Evolutionary conservation across 2,113 vertebrate genomes (phyloP).

Genomic region (Sclerurus mexicanus): DNA sequence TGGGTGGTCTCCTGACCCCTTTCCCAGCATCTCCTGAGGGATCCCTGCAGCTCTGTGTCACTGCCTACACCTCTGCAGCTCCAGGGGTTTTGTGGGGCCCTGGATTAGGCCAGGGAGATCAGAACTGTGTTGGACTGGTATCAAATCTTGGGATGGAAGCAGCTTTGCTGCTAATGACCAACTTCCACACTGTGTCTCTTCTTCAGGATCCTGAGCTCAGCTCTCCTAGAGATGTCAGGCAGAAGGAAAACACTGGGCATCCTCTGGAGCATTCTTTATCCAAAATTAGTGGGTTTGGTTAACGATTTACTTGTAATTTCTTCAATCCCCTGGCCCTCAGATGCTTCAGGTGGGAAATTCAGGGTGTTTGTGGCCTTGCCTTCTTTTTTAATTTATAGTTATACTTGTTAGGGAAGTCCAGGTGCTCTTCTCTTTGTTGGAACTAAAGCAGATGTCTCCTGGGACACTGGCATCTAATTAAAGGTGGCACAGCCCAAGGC

Average conservation of each 20-base stretch:
- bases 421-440: neutral
- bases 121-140: neutral
- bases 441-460: neutral
- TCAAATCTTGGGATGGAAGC: neutral
- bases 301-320: neutral
- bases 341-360: neutral
- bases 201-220: neutral
- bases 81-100: too few relatives aligned
- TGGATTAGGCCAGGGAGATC: neutral
- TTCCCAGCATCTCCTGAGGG: neutral
- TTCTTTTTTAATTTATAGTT: neutral
- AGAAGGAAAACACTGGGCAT: neutral
- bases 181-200: accelerated
- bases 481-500: neutral
- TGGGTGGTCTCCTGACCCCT: neutral
- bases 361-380: accelerated
- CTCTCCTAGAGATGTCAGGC: neutral
- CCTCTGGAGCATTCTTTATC: neutral
- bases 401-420: neutral
- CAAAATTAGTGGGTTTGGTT: neutral
- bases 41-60: neutral
- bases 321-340: neutral
- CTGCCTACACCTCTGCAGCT: neutral
- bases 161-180: too few relatives aligned
- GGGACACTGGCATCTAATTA: neutral